Percentiles rank a stretch among this genome's conserved stretches.
phyloP scores from a whole-genome alignment of 2,797 vertebrate species.

The Anisognathus igniventris region DNA sequence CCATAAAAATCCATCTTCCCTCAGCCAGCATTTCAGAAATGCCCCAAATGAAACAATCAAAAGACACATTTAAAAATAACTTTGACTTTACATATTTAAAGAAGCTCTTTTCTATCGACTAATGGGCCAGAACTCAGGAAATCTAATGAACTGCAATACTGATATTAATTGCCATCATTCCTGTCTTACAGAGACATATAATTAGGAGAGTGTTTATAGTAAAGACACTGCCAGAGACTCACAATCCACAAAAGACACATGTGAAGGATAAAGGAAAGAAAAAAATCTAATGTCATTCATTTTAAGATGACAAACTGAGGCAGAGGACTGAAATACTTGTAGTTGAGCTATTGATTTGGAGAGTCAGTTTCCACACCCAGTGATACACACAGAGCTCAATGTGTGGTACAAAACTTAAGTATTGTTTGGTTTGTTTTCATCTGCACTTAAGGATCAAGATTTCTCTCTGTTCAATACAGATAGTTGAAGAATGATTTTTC shows the following conservation, averaged over 20 bases:
- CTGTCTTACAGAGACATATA: neutral
- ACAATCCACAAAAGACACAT: neutral
- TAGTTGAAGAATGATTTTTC: neutral
- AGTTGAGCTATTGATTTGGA: neutral
- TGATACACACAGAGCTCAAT: neutral
- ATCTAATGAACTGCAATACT: neutral
- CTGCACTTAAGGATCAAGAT: neutral
- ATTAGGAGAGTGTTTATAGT: neutral
- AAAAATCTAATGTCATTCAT: neutral
- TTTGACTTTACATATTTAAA: neutral
- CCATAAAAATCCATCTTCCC: neutral
- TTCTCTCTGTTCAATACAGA: neutral
- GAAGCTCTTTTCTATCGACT: neutral
- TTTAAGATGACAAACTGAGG: neutral
- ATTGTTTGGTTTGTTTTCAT: neutral
- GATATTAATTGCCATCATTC: neutral
- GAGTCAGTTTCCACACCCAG: neutral
- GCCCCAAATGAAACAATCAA: neutral
- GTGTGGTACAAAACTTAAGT: neutral
- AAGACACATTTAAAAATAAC: neutral
- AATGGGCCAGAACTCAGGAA: neutral
- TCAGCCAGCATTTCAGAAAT: neutral
- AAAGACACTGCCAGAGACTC: neutral
- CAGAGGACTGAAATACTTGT: neutral
- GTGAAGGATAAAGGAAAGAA: neutral